Percentiles rank a stretch among this genome's conserved stretches.
phyloP scores from a whole-genome alignment of 2,888 invertebrate species.

The Drosophila macrothrix region DNA sequence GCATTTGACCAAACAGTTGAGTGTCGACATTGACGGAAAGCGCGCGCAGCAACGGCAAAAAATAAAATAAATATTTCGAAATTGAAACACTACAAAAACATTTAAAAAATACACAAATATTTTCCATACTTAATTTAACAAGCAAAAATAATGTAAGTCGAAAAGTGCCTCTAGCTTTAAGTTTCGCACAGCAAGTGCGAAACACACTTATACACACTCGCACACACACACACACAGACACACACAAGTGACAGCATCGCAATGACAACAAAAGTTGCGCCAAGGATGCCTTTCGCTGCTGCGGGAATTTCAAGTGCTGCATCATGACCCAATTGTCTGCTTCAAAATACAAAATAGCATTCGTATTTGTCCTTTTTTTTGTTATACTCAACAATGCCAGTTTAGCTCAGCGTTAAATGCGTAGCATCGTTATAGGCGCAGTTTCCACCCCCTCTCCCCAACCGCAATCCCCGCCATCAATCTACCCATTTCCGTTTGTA shows the following conservation, averaged over 20 bases:
- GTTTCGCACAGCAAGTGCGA: not conserved
- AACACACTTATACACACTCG: not conserved
- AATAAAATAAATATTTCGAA: conserved; percentile 16
- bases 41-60: conserved; percentile 65
- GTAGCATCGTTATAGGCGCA: conserved; percentile 68
- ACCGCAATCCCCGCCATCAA: not conserved
- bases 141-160: conserved; percentile 36
- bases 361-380: not conserved
- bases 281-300: conserved; percentile 6
- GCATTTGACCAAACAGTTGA: conserved; percentile 76
- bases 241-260: conserved; percentile 15
- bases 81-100: conserved; percentile 21
- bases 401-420: conserved; percentile 5
- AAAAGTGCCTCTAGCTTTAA: conserved; percentile 1
- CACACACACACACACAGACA: not conserved
- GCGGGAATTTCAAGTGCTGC: conserved; percentile 36
- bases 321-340: conserved; percentile 48
- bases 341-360: conserved; percentile 14
- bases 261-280: conserved; percentile 12
- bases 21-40: conserved; percentile 67
- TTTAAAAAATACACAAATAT: not conserved
- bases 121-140: conserved; percentile 1
- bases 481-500: conserved; percentile 54
- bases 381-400: conserved; percentile 23
- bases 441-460: conserved; percentile 24